Conservation (phyloP, 1,140 invertebrate species). For the Meloidogyne exigua region DNA sequence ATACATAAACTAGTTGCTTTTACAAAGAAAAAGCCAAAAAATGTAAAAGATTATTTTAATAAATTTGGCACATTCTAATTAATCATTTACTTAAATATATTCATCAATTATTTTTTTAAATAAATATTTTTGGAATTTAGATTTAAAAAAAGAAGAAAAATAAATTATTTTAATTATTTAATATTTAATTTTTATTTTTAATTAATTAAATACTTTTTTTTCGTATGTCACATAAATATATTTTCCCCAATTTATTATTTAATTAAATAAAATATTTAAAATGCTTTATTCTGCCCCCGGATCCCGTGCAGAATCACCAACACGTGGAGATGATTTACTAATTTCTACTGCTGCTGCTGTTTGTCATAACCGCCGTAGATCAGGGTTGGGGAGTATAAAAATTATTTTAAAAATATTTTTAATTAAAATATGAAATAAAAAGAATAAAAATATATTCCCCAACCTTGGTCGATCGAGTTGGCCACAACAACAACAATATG, state of each 20-base stretch:
- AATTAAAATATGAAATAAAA: neutral
- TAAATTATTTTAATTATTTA: no score
- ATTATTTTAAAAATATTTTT: neutral
- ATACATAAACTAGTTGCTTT: no score
- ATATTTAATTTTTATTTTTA: neutral
- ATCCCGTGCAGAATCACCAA: neutral
- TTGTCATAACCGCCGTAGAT: neutral
- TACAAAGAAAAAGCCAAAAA: no score
- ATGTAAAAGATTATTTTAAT: no score
- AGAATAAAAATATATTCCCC: neutral
- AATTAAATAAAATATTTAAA: neutral
- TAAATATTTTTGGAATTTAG: no score
- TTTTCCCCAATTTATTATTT: neutral
- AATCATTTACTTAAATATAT: no score
- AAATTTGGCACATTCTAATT: no score
- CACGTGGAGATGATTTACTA: neutral
- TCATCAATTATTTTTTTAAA: no score
- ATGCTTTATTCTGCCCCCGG: neutral
- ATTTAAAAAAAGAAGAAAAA: no score
- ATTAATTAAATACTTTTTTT: no score
- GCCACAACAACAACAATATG: neutral
- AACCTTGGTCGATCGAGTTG: neutral
- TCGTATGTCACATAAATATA: no score
- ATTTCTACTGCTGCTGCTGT: neutral
- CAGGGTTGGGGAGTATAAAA: neutral